Percentiles rank a stretch among this genome's conserved stretches.
These are phyloP conservation scores for Patiria miniata DNA, from an alignment of 35 echinoderm and acorn worm species.

Conservation along the genomic window DNA sequence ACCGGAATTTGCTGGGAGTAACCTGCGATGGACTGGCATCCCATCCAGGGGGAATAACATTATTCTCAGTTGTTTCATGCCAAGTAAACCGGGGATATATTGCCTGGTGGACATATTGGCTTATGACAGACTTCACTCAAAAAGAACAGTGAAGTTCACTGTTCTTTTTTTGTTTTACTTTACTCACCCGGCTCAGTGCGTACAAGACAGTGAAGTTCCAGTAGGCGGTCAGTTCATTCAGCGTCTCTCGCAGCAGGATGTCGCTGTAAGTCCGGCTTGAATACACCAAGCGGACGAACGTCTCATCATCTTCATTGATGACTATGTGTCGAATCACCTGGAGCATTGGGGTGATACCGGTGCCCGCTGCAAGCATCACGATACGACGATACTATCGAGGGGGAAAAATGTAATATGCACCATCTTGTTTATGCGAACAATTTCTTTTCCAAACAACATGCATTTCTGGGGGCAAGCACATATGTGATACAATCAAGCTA, in stretches of 20 bases:
- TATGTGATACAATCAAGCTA: too few species aligned
- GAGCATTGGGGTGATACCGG: slow-evolving; percentile 85
- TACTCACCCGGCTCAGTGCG: slow-evolving; percentile 70
- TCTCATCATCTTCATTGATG: slow-evolving; percentile 79
- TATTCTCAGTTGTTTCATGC: too few species aligned
- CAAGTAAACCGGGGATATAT: too few species aligned
- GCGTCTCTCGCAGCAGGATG: slow-evolving; percentile 60
- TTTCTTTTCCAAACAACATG: too few species aligned
- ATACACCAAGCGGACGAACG: slow-evolving; percentile 69
- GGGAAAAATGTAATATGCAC: background rate
- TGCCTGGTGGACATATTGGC: too few species aligned
- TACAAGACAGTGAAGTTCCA: slow-evolving; percentile 93
- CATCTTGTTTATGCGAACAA: background rate
- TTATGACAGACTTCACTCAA: too few species aligned
- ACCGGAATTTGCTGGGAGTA: too few species aligned
- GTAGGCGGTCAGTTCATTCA: slow-evolving; percentile 75
- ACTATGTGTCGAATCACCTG: slow-evolving; percentile 86
- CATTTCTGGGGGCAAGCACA: background rate
- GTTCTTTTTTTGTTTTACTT: too few species aligned
- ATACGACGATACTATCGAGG: slow-evolving; percentile 56
- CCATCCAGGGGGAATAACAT: too few species aligned
- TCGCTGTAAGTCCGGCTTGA: slow-evolving; percentile 60
- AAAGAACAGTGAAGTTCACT: too few species aligned
- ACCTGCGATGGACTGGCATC: too few species aligned
- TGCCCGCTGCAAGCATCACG: slow-evolving; percentile 81